Evolutionary conservation across 2,888 invertebrate species (phyloP).

Genomic region (Tetragonula carbonaria): DNA sequence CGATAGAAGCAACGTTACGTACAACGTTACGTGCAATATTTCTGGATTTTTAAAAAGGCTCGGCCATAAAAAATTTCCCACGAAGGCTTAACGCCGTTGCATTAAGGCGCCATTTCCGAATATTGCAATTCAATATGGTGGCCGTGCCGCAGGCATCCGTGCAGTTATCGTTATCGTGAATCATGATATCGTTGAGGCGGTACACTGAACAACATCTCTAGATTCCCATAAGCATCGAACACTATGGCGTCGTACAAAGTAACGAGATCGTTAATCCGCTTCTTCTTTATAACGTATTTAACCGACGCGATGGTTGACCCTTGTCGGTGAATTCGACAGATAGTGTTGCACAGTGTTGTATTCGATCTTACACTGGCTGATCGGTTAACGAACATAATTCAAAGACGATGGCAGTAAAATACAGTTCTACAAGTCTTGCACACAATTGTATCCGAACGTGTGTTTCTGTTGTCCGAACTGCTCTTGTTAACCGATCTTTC

Average conservation of each 20-base stretch:
- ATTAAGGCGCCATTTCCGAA: slow-evolving; percentile 56
- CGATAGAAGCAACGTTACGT: neutral
- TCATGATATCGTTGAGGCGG: slow-evolving; percentile 64
- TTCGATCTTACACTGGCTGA: too few species aligned
- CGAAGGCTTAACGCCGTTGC: slow-evolving; percentile 10
- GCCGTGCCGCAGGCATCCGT: slow-evolving; percentile 53
- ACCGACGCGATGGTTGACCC: slow-evolving; percentile 33
- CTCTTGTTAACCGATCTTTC: too few species aligned
- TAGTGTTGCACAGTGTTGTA: neutral
- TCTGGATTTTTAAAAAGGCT: slow-evolving; percentile 6
- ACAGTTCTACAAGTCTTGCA: too few species aligned
- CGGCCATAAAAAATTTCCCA: slow-evolving; percentile 4
- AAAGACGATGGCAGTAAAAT: too few species aligned
- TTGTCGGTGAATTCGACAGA: slow-evolving; percentile 58
- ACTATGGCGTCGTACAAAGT: slow-evolving; percentile 63
- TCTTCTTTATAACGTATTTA: slow-evolving; percentile 53
- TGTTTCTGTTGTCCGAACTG: too few species aligned
- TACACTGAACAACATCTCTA: slow-evolving; percentile 50
- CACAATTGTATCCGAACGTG: too few species aligned
- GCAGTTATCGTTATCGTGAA: slow-evolving; percentile 70
- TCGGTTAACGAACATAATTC: too few species aligned
- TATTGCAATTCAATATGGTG: slow-evolving; percentile 70
- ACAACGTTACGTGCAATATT: neutral
- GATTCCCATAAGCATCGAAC: slow-evolving; percentile 53
- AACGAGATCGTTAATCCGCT: slow-evolving; percentile 67